phyloP scores from a whole-genome alignment of 1,140 invertebrate genomes.

The Cydia pomonella region DNA sequence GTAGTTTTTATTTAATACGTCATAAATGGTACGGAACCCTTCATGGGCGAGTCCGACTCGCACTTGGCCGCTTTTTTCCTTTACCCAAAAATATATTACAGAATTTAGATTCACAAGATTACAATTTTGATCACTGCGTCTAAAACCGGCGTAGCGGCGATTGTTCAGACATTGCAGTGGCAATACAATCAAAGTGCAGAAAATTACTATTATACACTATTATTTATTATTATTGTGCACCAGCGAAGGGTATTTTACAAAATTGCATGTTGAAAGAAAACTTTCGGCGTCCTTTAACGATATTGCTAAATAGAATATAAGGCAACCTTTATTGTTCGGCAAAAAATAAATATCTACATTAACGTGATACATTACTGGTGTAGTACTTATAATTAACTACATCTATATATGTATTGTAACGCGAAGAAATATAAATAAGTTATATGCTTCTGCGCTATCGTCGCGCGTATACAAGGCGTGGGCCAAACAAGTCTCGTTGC shows the following conservation, averaged over 20 bases:
- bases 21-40: no score
- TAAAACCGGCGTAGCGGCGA: not conserved
- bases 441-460: slow-evolving; percentile 11
- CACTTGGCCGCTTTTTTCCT: no score
- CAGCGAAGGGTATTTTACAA: not conserved
- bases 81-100: not conserved
- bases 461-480: slow-evolving; percentile 12
- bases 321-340: slow-evolving; percentile 12
- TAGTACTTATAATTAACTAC: slow-evolving; percentile 26
- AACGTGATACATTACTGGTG: slow-evolving; percentile 8
- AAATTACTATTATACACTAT: not conserved
- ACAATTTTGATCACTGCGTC: not conserved
- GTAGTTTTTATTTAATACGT: no score
- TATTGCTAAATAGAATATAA: slow-evolving; percentile 11
- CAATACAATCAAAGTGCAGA: not conserved
- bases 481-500: slow-evolving; percentile 4
- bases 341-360: not conserved
- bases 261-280: not conserved
- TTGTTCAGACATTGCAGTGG: not conserved
- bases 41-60: no score
- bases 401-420: slow-evolving; percentile 23
- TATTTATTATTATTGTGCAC: slow-evolving; percentile 10
- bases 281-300: not conserved
- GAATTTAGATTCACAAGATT: not conserved
- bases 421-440: not conserved